phyloP scores from a whole-genome alignment of 2,888 invertebrate species.

The Stegana nigrithorax region DNA sequence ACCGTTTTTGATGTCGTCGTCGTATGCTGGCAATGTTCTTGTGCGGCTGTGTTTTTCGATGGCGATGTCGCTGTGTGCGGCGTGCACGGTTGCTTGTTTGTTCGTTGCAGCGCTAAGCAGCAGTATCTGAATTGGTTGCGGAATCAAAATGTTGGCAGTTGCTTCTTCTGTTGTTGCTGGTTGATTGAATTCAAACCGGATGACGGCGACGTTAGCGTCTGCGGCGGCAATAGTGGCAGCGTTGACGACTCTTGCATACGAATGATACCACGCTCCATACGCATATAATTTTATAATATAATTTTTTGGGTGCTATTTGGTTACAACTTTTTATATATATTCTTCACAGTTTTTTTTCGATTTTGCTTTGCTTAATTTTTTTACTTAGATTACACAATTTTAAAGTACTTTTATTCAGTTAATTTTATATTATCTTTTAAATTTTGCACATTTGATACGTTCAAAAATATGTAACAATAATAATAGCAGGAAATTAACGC shows the following conservation, averaged over 20 bases:
- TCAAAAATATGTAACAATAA: neutral
- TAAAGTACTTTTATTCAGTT: neutral
- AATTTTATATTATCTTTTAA: neutral
- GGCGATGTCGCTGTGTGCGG: too few species aligned
- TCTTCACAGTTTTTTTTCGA: neutral
- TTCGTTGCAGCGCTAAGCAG: too few species aligned
- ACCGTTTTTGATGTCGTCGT: too few species aligned
- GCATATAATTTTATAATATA: neutral
- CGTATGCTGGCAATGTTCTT: too few species aligned
- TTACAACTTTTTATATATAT: neutral
- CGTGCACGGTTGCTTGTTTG: too few species aligned
- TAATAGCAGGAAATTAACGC: neutral
- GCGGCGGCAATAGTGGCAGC: conserved; percentile 25
- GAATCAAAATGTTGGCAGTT: too few species aligned
- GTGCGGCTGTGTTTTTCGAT: too few species aligned
- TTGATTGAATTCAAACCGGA: conserved; percentile 60
- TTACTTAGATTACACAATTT: neutral
- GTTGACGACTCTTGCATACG: conserved; percentile 48
- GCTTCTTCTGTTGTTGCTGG: too few species aligned
- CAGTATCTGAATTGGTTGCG: too few species aligned
- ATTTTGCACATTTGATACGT: neutral
- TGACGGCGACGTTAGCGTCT: conserved; percentile 30
- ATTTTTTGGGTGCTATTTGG: neutral
- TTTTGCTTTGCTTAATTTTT: neutral
- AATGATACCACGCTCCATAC: conserved; percentile 25